Evolutionary conservation across 92 coral and sea anemone species (phyloP), one percentile per base, ranked within the genome.

Genomic region (Meandrina meandrites): DNA sequence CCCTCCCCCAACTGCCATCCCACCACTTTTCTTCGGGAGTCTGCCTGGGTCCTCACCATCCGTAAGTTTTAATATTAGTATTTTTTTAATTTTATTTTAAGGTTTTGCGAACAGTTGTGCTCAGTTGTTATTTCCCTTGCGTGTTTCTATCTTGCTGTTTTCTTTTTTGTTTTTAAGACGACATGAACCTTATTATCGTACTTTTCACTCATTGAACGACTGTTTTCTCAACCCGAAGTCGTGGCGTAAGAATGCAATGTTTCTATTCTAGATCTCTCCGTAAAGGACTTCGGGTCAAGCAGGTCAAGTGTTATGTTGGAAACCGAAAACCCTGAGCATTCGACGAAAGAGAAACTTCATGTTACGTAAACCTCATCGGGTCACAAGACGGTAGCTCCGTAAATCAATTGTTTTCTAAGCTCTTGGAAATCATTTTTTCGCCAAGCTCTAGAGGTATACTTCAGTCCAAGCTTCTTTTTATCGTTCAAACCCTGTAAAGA

Each of bases 201-300:
- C 0, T 57, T 57, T 62, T 62, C 30, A 62, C 7, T 13, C 17
- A 36, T 19, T 71, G 76, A 71, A 71, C 16, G 22, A 21, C 24
- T 71, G 22, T 71, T 71, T n/a, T 71, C n/a, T 70, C 34, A 24
- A 62, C 69, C 31, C 21, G 48, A 34, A 21, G 9, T 73, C 31
- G 21, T 3, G 8, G 1, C 11, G 0, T 73, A 0, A 19, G 13
- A 22, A 50, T 17, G 64, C 17, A 51, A 78, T 51, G 13, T 57
- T 60, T 58, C 28, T 58, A 14, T 57, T 34, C 16, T 19, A 24
- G 48, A 31, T 57, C 42, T 79, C 51, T 35, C 2, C 27, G 4
- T 15, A 67, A 58, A 57, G 51, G 71, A 37, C 50, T 79, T 79
- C 32, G 35, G 83, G 83, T 79, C 83, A 79, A 56, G 83, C 58